Evolutionary conservation across 2,888 invertebrate genomes (phyloP), one percentile per base, ranked within the genome.

Genomic region (Eupithecia abbreviata): DNA sequence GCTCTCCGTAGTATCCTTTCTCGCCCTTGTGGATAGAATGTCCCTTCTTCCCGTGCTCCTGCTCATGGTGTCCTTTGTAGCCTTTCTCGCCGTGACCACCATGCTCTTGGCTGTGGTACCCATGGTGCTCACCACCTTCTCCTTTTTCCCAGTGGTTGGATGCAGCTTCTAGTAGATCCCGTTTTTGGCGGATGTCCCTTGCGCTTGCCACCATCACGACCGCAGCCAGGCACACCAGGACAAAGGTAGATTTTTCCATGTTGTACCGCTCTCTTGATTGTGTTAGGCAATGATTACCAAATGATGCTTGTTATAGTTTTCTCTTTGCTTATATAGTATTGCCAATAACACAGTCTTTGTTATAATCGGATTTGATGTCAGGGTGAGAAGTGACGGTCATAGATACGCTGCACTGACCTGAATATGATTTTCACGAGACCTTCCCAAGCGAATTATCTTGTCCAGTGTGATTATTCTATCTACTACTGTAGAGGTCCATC

Each of bases 81-180:
- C 96, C 97, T 81, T 97, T 96, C 75, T 97, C 96, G 3, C 95
- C 96, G 84, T 96, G 96, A 72, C 96, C 96, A 0, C 97, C 97
- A 76, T 96, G 95, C 77, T 96, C 95, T 65, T 93, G 91, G 84
- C 96, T 96, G 80, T 97, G 96, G 76, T 96, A 96, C 0, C 95
- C 95, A 82, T 96, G 95, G 80, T 96, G 95, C 79, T 96, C 96
- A 55, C 95, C 95, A 0, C 97, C 96, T 3, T 95, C 96, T 9
- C 97, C 97, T 79, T 93, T 91, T 80, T 91, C 93, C 93, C 93
- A 95, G 77, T 90, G 89, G 67, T 91, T 79, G 41, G 93, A 93
- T 1, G 95, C 96, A 0, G 96, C 96, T 7, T 90, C 90, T 70
- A 92, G 93, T 69, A 96, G 88, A 83, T 96, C 92, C 75, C 95